Percentiles rank a stretch among this genome's conserved stretches.
Conservation (phyloP, 2,797 vertebrate genomes). For the Parambassis ranga region DNA sequence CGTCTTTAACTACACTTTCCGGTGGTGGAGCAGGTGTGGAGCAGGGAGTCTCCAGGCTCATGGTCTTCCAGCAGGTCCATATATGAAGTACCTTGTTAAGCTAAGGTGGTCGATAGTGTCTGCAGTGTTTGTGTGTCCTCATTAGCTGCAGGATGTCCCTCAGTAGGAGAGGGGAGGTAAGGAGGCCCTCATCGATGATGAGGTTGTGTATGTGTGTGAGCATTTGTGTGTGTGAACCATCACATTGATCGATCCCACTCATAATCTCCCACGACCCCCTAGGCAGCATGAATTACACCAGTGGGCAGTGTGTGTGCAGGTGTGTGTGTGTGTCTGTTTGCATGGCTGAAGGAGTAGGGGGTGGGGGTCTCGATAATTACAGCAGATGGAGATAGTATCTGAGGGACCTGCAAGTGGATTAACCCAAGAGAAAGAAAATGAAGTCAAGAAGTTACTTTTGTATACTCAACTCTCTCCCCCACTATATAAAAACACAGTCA, state of each 20-base stretch:
- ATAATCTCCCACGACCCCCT: constrained; percentile 81
- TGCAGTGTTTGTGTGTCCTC: constrained; percentile 78
- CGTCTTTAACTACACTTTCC: constrained; percentile 65
- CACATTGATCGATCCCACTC: constrained; percentile 81
- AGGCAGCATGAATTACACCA: constrained; percentile 78
- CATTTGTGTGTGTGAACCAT: constrained; percentile 75
- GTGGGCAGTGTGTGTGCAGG: constrained; percentile 71
- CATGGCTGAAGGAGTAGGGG: constrained; percentile 40
- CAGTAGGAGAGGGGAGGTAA: constrained; percentile 77
- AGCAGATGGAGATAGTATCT: constrained; percentile 77
- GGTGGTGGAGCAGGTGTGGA: constrained; percentile 49
- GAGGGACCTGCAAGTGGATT: constrained; percentile 72
- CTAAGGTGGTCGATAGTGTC: constrained; percentile 73
- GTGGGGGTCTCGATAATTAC: constrained; percentile 74
- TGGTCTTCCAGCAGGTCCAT: constrained; percentile 68
- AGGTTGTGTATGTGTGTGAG: constrained; percentile 54
- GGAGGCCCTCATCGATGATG: constrained; percentile 80
- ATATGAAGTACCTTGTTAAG: constrained; percentile 78
- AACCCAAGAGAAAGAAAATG: constrained; percentile 60
- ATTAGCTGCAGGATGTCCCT: constrained; percentile 83
- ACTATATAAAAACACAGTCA: constrained; percentile 16
- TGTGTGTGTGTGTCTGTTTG: constrained; percentile 52
- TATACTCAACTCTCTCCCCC: background rate
- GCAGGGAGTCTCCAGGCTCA: constrained; percentile 50
- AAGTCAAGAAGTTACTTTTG: constrained; percentile 36